Conservation (phyloP, 1,140 invertebrate species). For the Saccostrea cuccullata region DNA sequence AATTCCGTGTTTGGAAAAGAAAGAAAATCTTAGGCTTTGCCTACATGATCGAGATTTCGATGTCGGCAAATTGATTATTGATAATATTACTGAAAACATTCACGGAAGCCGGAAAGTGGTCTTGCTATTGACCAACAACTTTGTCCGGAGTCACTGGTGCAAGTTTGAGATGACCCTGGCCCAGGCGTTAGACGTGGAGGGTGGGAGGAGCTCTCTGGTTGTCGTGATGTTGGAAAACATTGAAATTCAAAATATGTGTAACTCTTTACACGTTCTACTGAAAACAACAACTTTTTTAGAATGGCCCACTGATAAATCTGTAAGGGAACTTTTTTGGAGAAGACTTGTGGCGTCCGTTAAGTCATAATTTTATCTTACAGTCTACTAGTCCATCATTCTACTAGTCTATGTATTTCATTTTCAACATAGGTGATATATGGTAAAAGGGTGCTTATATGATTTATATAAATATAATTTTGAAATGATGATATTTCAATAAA, state of each 20-base stretch:
- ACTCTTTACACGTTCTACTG: slow-evolving; percentile 27
- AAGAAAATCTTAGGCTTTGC: slow-evolving; percentile 59
- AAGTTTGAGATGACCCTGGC: slow-evolving; percentile 77
- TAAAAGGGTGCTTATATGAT: no score
- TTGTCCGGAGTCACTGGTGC: slow-evolving; percentile 67
- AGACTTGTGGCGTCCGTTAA: slow-evolving; percentile 22
- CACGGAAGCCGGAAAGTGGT: slow-evolving; percentile 64
- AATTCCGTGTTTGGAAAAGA: slow-evolving; percentile 43
- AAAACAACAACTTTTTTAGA: slow-evolving; percentile 42
- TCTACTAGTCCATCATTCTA: no score
- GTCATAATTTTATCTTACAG: not conserved
- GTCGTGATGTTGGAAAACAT: slow-evolving; percentile 41
- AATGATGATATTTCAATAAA: no score
- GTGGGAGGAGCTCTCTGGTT: not conserved
- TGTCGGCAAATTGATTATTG: slow-evolving; percentile 60
- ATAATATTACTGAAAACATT: slow-evolving; percentile 67
- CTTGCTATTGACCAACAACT: slow-evolving; percentile 65
- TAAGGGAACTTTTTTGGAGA: slow-evolving; percentile 38
- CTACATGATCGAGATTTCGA: slow-evolving; percentile 72
- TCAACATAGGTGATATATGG: no score
- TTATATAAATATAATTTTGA: no score
- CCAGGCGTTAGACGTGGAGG: slow-evolving; percentile 37
- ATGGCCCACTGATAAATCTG: slow-evolving; percentile 33
- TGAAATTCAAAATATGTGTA: slow-evolving; percentile 38
- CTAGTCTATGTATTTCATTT: no score